A percentile compares a stretch with the other conserved stretches of the same genome.
These are phyloP conservation scores for Galaxias olidus DNA, from an alignment of 2,797 vertebrate genomes.

Conservation along the genomic window DNA sequence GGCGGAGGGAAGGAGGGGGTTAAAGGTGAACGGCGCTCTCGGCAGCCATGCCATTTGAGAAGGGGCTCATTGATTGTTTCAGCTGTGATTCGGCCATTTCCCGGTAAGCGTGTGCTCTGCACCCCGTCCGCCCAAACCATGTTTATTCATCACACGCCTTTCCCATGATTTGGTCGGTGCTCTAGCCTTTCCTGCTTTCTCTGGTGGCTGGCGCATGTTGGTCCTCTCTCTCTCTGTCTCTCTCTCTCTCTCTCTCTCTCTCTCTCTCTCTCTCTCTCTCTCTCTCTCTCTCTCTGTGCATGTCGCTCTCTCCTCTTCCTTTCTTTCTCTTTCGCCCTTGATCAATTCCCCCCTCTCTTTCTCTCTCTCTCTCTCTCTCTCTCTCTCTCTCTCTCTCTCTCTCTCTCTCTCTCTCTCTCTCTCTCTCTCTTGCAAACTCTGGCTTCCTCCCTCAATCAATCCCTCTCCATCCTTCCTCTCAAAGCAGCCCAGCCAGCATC, in stretches of 20 bases:
- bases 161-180: too few species aligned
- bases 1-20: conserved; percentile 24
- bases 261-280: background rate
- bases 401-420: conserved; percentile 1
- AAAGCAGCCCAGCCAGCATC: conserved; percentile 40
- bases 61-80: conserved; percentile 21
- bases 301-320: background rate
- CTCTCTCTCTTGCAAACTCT: background rate
- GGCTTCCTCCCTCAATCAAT: too few species aligned
- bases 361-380: too few species aligned
- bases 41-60: background rate
- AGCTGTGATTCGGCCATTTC: background rate
- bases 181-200: too few species aligned
- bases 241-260: background rate
- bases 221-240: too few species aligned
- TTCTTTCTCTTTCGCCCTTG: conserved; percentile 1
- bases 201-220: too few species aligned
- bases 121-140: too few species aligned
- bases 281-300: background rate
- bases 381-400: background rate
- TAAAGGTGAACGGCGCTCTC: conserved; percentile 11
- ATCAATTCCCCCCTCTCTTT: conserved; percentile 15
- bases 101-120: too few species aligned
- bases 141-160: too few species aligned
- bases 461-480: conserved; percentile 23